These are phyloP conservation scores for Cavia aperea DNA, from an alignment of 2,113 vertebrate species.

Conservation along the genomic window DNA sequence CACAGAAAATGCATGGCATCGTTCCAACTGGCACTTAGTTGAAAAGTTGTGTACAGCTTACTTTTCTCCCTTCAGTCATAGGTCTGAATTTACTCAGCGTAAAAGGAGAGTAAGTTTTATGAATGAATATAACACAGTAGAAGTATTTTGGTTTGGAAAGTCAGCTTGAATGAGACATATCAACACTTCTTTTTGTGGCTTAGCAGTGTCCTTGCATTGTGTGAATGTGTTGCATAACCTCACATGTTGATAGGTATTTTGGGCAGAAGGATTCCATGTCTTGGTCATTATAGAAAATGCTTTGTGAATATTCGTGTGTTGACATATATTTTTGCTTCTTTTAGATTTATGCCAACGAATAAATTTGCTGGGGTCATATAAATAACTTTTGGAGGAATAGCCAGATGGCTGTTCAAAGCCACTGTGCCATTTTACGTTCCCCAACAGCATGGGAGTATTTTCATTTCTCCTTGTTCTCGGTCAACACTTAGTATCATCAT, in stretches of 20 bases:
- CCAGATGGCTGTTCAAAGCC: neutral
- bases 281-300: neutral
- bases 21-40: slow-evolving; percentile 67
- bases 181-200: neutral
- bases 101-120: slow-evolving; percentile 51
- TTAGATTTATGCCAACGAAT: neutral
- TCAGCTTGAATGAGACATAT: neutral
- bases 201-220: neutral
- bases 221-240: neutral
- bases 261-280: neutral
- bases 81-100: slow-evolving; percentile 60
- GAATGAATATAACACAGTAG: neutral
- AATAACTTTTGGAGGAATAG: neutral
- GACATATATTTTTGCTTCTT: neutral
- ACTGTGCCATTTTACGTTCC: neutral
- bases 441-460: neutral
- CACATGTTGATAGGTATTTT: neutral
- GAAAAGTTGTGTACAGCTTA: slow-evolving; percentile 65
- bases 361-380: neutral
- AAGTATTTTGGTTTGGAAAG: neutral
- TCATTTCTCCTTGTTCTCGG: neutral
- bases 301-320: neutral
- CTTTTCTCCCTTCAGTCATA: slow-evolving; percentile 49
- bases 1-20: slow-evolving; percentile 67
- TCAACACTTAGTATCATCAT: neutral